Evolutionary conservation across 2,888 invertebrate genomes (phyloP), one percentile per base, ranked within the genome.

Genomic region (Hesperia comma): DNA sequence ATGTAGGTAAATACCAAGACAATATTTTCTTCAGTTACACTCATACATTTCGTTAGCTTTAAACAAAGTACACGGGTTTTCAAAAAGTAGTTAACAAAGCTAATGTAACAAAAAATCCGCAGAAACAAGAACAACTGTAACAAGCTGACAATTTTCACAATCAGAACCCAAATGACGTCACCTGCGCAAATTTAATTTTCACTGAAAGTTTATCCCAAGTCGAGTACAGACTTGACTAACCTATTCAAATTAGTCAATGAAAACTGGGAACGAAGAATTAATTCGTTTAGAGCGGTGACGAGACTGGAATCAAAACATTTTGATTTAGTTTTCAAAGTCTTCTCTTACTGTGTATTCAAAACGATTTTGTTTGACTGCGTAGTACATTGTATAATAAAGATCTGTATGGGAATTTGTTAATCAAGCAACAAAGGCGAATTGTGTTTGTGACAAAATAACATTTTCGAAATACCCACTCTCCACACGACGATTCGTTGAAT

Each of bases 231-330:
- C 63, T 63, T 57, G 49, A 57, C 63, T 57, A 57, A 57, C 57
- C 56, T 57, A 63, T 57, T 51, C 63, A 63, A 57, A 57, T 63
- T 63, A 57, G 63, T 49, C 63, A 57, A 57, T 57, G 57, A 63
- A 61, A 63, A 63, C 49, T 57, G 57, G 57, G 21, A 49, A 41
- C 49, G 49, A 49, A 57, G 46, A 57, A 40, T 63, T 57, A 63
- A 63, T 63, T 63, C 56, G 57, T 57, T 63, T 57, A 57, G 41
- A 51, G 33, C 51, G 26, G 46, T 41, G 49, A 56, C 40, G 57
- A 21, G 46, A 63, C 57, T 41, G 56, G 57, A 51, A 57, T 56
- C 57, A 37, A 40, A 26, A 51, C 26, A 64, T 57, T 49, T 51
- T 40, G 49, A 51, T 56, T 57, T 51, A 40, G 40, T 33, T 26